A percentile compares a stretch with the other conserved stretches of the same genome.
phyloP scores from a whole-genome alignment of 2,888 invertebrate genomes.

The Plebejus melissa region DNA sequence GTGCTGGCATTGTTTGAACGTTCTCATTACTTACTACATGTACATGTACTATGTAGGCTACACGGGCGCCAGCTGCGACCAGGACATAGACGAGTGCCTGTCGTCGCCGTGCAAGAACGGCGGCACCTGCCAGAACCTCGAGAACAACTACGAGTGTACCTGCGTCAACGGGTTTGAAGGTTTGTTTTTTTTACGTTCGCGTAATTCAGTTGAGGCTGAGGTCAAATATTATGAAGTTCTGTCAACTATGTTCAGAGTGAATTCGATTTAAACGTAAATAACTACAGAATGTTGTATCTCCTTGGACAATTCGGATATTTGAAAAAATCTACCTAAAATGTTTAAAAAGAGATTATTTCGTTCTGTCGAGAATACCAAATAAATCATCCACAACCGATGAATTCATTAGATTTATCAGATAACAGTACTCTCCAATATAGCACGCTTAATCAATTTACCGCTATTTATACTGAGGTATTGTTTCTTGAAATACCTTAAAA shows the following conservation, averaged over 20 bases:
- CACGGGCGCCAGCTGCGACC: constrained; percentile 90
- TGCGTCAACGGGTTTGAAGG: constrained; percentile 91
- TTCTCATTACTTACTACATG: not conserved
- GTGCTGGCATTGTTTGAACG: not conserved
- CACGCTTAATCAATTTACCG: not conserved
- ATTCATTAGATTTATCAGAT: not conserved
- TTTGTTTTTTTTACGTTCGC: constrained; percentile 38
- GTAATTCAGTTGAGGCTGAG: not conserved
- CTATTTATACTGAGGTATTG: not conserved
- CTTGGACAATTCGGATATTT: not conserved
- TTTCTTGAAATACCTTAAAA: not conserved
- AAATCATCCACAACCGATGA: not conserved
- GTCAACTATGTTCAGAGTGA: not conserved
- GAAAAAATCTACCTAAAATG: not conserved
- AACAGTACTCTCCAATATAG: not conserved
- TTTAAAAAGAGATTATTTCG: no score
- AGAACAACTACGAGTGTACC: constrained; percentile 90
- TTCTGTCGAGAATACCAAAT: not conserved
- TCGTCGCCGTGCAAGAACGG: constrained; percentile 91
- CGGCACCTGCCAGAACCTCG: constrained; percentile 88
- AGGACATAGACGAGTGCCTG: constrained; percentile 92
- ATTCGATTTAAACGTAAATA: not conserved
- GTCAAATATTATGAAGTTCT: not conserved
- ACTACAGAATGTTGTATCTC: not conserved
- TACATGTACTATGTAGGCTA: constrained; percentile 70